Percentiles rank a stretch among this genome's conserved stretches.
phyloP scores from a whole-genome alignment of 2,113 vertebrate species.

The Neolamprologus cancellatus region DNA sequence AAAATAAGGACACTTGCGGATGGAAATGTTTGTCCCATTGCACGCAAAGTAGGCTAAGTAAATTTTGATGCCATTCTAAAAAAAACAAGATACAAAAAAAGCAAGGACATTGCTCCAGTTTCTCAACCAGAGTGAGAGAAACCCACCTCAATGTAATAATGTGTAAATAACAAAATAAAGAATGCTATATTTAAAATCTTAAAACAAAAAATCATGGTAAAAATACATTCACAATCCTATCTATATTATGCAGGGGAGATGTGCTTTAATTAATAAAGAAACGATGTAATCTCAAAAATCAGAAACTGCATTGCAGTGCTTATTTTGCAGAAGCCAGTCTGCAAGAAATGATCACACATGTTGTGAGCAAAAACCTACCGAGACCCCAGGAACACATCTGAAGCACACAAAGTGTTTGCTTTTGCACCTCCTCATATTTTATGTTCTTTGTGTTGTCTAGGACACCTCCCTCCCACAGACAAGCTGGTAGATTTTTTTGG shows the following conservation, averaged over 20 bases:
- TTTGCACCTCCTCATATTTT: constrained; percentile 59
- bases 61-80: not conserved
- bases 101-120: not conserved
- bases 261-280: not conserved
- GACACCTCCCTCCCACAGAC: constrained; percentile 66
- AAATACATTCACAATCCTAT: not conserved
- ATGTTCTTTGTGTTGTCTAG: constrained; percentile 56
- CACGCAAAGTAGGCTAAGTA: not conserved
- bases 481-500: constrained; percentile 43
- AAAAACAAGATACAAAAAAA: not conserved
- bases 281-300: not conserved
- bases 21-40: constrained; percentile 1
- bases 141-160: not conserved
- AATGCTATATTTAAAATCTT: not conserved
- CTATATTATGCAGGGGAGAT: not conserved
- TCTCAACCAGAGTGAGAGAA: not conserved
- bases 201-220: not conserved
- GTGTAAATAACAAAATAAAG: not conserved
- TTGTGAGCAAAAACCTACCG: constrained; percentile 32
- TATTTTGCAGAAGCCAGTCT: constrained; percentile 28
- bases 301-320: not conserved
- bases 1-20: constrained; percentile 8
- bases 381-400: constrained; percentile 38
- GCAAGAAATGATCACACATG: constrained; percentile 40
- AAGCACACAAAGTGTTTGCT: constrained; percentile 49